Base-by-base conservation (phyloP, 2,888 invertebrate genomes). In the Dascillus cervinus region DNA sequence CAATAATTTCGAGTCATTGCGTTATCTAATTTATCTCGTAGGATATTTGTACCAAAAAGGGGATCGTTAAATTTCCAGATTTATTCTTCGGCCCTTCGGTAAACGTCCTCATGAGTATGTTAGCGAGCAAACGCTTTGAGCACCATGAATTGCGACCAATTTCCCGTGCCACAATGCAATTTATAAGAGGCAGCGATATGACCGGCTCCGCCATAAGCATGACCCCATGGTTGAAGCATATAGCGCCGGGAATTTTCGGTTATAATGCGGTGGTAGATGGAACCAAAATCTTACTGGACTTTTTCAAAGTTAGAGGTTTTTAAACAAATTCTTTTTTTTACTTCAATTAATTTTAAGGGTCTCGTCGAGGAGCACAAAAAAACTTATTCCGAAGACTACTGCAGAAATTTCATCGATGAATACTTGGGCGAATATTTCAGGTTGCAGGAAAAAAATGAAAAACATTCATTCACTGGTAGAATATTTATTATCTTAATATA, bases 351-450 rank as follows among this genome's bases (percentile, higher is more conserved):
- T 25, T 17, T 34, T 49, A 75, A 74, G 64, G 69, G 40, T 41
- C 72, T 8, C 48, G 21, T 79, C 3, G 56, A 67, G n/a, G 65
- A 69, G 10, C 64, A 68, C 15, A 53, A 70, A 30, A 53, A 56
- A 0, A 70, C 55, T 0, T 63, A 59, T 23, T 57, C 63, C 4
- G 65, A 67, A 4, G 60, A 65, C 1, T 56, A 69, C 34, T 66
- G 72, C 27, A 67, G 75, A 1, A 74, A 79, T 50, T 78, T 81
- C 47, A 37, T 78, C 2, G 80, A 80, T 45, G 60, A 71, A 37
- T 81, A 79, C 50, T 60, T 79, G 4, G 65, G 65, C n/a, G 69
- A 72, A 52, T 70, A 79, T 66, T 66, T 39, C 55, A 63, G 14
- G 67, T 71, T 71, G 8, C 60, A 70, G 32, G 65, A 66, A 38